Conservation (phyloP, 92 coral and sea anemone species). For the Actinostola sp. region DNA sequence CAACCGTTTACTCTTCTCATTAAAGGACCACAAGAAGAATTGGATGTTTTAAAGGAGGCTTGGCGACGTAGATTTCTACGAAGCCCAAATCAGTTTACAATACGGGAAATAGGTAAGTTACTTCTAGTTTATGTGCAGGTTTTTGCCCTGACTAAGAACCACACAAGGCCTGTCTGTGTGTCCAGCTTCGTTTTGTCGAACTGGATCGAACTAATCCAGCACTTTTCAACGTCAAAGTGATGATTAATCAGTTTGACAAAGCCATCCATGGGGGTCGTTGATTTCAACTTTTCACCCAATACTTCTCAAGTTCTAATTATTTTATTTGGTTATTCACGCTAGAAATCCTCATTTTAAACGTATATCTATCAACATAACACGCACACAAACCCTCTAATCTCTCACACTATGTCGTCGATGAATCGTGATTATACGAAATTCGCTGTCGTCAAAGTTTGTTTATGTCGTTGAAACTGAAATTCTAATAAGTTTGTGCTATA, state of each 20-base stretch:
- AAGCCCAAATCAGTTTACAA: constrained; percentile 71
- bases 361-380: not conserved
- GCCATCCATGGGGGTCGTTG: constrained; percentile 17
- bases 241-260: constrained; percentile 34
- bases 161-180: not conserved
- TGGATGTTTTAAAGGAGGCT: constrained; percentile 82
- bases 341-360: not conserved
- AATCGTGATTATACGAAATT: not conserved
- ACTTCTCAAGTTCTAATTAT: not conserved
- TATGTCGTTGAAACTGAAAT: not conserved
- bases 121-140: not conserved
- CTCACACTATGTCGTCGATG: not conserved
- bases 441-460: not conserved
- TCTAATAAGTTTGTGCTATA: not conserved
- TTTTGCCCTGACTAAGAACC: not conserved
- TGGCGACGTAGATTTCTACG: constrained; percentile 93
- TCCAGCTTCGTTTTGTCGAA: not conserved
- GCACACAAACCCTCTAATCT: not conserved
- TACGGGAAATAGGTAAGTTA: constrained; percentile 90
- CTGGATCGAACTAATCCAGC: not conserved
- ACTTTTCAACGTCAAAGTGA: not conserved
- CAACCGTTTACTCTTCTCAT: constrained; percentile 84
- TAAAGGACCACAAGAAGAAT: constrained; percentile 92
- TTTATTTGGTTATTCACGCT: not conserved
- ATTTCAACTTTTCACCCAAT: constrained; percentile 17